These are phyloP conservation scores for Chymomyza costata DNA, from an alignment of 1,140 invertebrate genomes.

Conservation along the genomic window DNA sequence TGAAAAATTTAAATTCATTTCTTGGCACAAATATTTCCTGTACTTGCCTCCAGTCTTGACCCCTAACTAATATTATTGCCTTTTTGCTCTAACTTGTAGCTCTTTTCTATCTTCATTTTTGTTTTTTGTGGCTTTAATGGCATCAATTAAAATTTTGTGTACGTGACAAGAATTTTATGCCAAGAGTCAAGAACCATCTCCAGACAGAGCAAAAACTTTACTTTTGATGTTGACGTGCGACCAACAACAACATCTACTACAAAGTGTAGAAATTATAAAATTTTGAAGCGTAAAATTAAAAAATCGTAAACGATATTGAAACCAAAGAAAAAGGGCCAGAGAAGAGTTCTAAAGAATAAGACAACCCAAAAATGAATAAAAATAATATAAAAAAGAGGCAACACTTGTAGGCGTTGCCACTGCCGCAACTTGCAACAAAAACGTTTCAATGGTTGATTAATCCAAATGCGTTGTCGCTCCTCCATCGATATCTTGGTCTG, in stretches of 20 bases:
- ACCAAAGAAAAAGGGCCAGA: constrained; percentile 13
- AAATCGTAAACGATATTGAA: constrained; percentile 23
- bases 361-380: no score
- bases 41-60: constrained; percentile 1
- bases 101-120: constrained; percentile 5
- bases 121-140: constrained; percentile 40
- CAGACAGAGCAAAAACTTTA: constrained; percentile 28
- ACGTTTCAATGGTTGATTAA: no score
- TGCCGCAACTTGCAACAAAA: no score
- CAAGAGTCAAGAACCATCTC: no score
- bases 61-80: no score
- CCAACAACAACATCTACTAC: constrained; percentile 14
- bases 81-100: no score
- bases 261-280: constrained; percentile 60
- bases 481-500: no score
- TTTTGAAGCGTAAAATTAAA: constrained; percentile 65
- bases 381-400: no score
- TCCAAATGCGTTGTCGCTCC: no score
- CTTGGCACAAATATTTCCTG: constrained; percentile 23
- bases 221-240: no score
- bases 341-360: no score
- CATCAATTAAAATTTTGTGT: constrained; percentile 71
- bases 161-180: constrained; percentile 64
- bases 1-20: constrained; percentile 31
- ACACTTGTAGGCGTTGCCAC: no score